These are phyloP conservation scores for Anguilla obscura DNA, from an alignment of 2,797 vertebrate species.

Conservation along the genomic window DNA sequence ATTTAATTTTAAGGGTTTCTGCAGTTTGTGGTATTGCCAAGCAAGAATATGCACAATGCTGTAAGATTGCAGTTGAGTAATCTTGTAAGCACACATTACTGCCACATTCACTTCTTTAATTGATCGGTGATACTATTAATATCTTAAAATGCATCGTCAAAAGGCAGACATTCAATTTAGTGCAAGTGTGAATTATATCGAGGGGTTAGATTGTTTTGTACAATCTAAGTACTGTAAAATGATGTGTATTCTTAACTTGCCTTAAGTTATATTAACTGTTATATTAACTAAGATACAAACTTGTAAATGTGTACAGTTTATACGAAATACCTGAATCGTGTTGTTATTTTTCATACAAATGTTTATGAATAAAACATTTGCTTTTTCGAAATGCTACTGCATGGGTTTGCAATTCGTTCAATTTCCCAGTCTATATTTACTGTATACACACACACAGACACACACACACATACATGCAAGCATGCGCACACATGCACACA, in stretches of 20 bases:
- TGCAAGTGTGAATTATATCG: conserved; percentile 54
- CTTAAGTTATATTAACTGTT: conserved; percentile 84
- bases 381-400: conserved; percentile 66
- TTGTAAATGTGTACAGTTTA: conserved; percentile 78
- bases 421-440: conserved; percentile 41
- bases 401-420: conserved; percentile 29
- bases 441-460: conserved; percentile 43
- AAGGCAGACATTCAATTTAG: conserved; percentile 61
- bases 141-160: conserved; percentile 51
- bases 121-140: conserved; percentile 52
- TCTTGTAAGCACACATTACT: conserved; percentile 81
- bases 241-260: conserved; percentile 69
- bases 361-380: conserved; percentile 81
- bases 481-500: conserved; percentile 15
- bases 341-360: conserved; percentile 85
- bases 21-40: conserved; percentile 64
- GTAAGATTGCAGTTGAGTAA: conserved; percentile 75
- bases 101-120: conserved; percentile 69
- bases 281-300: conserved; percentile 63
- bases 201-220: conserved; percentile 66
- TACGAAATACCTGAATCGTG: conserved; percentile 79
- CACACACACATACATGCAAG: conserved; percentile 42
- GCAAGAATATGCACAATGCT: conserved; percentile 68
- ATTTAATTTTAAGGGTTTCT: conserved; percentile 64
- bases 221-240: conserved; percentile 63